phyloP scores from a whole-genome alignment of 2,888 invertebrate species.

The Thalpophila matura region DNA sequence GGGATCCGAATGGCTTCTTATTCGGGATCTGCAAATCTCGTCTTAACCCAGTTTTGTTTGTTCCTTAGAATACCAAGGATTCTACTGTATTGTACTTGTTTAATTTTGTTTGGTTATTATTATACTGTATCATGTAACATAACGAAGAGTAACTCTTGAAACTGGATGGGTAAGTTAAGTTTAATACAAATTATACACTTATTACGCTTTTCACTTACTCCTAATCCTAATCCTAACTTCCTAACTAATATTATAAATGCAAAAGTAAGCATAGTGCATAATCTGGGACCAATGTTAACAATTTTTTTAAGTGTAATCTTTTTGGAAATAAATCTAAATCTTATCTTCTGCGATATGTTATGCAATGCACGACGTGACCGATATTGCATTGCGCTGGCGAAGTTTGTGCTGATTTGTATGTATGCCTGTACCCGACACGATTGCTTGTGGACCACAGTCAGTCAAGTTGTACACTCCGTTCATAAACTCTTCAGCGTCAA shows the following conservation, averaged over 20 bases:
- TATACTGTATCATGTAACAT: neutral
- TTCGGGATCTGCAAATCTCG: slow-evolving; percentile 70
- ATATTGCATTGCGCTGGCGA: slow-evolving; percentile 12
- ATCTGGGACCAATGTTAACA: too few species aligned
- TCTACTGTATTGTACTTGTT: slow-evolving; percentile 42
- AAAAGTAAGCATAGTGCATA: too few species aligned
- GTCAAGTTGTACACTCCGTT: slow-evolving; percentile 4
- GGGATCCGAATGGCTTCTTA: slow-evolving; percentile 55
- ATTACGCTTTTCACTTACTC: too few species aligned
- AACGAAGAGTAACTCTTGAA: neutral
- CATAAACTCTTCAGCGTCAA: slow-evolving; percentile 16
- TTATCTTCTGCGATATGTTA: neutral
- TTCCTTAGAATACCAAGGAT: slow-evolving; percentile 30
- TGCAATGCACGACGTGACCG: slow-evolving; percentile 8
- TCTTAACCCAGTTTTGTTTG: slow-evolving; percentile 69
- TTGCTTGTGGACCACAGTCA: slow-evolving; percentile 8
- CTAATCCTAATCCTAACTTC: too few species aligned
- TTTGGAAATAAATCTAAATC: too few species aligned
- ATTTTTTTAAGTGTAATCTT: too few species aligned
- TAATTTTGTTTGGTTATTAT: slow-evolving; percentile 23
- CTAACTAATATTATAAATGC: too few species aligned
- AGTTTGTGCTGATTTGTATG: slow-evolving; percentile 33
- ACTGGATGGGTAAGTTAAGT: too few species aligned
- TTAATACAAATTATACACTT: too few species aligned
- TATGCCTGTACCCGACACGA: slow-evolving; percentile 13